phyloP scores from a whole-genome alignment of 2,888 invertebrate species.

The Endotricha flammealis region DNA sequence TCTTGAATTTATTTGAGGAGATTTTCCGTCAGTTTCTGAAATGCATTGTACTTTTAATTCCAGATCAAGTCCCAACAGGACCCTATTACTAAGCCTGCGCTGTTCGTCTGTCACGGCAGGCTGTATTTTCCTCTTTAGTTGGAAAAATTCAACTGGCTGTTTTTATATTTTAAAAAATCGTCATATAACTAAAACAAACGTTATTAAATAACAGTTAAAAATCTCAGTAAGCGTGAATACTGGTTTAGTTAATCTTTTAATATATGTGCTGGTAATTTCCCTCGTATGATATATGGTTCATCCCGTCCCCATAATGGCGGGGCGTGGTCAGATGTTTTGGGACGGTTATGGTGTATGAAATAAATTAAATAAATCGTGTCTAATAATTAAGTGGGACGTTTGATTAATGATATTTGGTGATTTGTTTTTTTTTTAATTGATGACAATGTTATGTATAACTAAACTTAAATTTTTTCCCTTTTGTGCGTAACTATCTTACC shows the following conservation, averaged over 20 bases:
- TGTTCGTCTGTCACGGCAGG: no score
- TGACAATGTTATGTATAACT: no score
- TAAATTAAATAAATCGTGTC: slow-evolving; percentile 54
- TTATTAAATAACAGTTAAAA: not conserved
- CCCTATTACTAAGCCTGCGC: no score
- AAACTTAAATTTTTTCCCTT: no score
- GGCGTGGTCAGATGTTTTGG: slow-evolving; percentile 41
- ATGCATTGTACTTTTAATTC: no score
- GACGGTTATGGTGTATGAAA: slow-evolving; percentile 42
- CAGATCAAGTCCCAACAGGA: no score
- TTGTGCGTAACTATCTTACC: no score
- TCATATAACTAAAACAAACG: slow-evolving; percentile 3
- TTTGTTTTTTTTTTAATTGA: no score
- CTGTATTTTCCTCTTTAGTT: no score
- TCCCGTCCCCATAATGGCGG: slow-evolving; percentile 34
- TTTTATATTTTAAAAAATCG: not conserved
- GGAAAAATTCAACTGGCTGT: no score
- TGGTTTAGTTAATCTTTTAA: slow-evolving; percentile 31
- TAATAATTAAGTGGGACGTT: slow-evolving; percentile 50
- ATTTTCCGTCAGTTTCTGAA: no score
- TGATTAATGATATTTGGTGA: slow-evolving; percentile 40
- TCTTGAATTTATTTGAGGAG: no score
- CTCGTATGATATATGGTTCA: slow-evolving; percentile 16
- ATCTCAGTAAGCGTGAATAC: slow-evolving; percentile 19
- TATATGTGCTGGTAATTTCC: slow-evolving; percentile 46